Percentiles rank a stretch among this genome's conserved stretches.
phyloP scores from a whole-genome alignment of 1,140 invertebrate species.

The Thaumatotibia leucotreta region DNA sequence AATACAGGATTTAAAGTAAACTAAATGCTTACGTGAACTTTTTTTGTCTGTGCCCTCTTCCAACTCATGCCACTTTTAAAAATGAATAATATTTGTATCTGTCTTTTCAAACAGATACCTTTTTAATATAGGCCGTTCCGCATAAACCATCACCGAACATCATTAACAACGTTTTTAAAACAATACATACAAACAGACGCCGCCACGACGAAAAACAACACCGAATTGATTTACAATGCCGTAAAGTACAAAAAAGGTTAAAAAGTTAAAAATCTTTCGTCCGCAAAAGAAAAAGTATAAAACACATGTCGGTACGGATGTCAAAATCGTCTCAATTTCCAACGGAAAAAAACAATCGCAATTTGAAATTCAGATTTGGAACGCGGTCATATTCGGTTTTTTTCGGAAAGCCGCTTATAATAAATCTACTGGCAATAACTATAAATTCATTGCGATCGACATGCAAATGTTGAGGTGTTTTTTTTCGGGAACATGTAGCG shows the following conservation, averaged over 20 bases:
- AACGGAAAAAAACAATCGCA: slow-evolving; percentile 63
- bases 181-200: slow-evolving; percentile 48
- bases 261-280: slow-evolving; percentile 37
- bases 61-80: not conserved
- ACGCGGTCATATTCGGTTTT: slow-evolving; percentile 65
- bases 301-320: slow-evolving; percentile 55
- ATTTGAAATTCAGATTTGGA: slow-evolving; percentile 71
- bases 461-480: slow-evolving; percentile 70
- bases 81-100: not conserved
- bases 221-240: slow-evolving; percentile 56
- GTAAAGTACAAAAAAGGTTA: slow-evolving; percentile 25
- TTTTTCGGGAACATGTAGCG: slow-evolving; percentile 56
- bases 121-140: not conserved
- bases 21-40: too few species aligned
- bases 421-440: slow-evolving; percentile 72
- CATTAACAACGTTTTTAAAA: slow-evolving; percentile 56
- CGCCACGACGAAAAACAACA: slow-evolving; percentile 40
- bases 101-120: not conserved
- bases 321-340: slow-evolving; percentile 73
- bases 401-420: slow-evolving; percentile 57
- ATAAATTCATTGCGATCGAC: slow-evolving; percentile 76
- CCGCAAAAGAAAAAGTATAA: slow-evolving; percentile 35
- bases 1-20: too few species aligned
- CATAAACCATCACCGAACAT: slow-evolving; percentile 30
- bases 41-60: too few species aligned